Percentiles rank a stretch among this genome's conserved stretches.
Evolutionary conservation across 2,888 invertebrate species (phyloP).

Genomic region (Mantis religiosa): DNA sequence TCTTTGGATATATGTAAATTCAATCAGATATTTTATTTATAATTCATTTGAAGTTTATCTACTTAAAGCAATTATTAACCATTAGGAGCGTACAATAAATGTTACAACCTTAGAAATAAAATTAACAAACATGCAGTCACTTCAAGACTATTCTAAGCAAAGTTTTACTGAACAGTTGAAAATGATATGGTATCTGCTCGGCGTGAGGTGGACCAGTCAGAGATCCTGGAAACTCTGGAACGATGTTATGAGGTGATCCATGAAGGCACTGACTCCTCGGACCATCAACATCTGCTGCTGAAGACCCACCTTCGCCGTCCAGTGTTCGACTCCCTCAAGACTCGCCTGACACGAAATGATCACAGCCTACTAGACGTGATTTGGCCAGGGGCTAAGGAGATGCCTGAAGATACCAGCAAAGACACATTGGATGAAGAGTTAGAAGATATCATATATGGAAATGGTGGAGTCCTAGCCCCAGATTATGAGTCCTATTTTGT

Average conservation of each 20-base stretch:
- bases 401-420: constrained; percentile 40
- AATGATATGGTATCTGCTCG: constrained; percentile 71
- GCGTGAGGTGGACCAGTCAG: constrained; percentile 64
- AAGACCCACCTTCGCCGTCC: constrained; percentile 70
- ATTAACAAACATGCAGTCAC: too few species aligned
- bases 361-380: constrained; percentile 85
- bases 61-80: too few species aligned
- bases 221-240: constrained; percentile 68
- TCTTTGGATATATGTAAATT: too few species aligned
- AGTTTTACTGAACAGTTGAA: constrained; percentile 54
- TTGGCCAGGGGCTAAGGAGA: constrained; percentile 77
- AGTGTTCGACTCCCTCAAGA: constrained; percentile 70
- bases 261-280: constrained; percentile 42
- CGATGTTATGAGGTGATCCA: constrained; percentile 56
- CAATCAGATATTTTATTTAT: too few species aligned
- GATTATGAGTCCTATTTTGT: constrained; percentile 82
- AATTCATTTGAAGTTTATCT: too few species aligned
- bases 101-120: too few species aligned
- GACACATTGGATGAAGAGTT: constrained; percentile 40
- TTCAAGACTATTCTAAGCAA: background rate
- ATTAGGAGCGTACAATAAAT: too few species aligned
- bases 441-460: constrained; percentile 31
- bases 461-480: constrained; percentile 72
- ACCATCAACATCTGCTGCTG: constrained; percentile 50
- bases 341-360: constrained; percentile 74